A percentile compares a stretch with the other conserved stretches of the same genome.
Evolutionary conservation across 1,140 invertebrate species (phyloP).

Genomic region (Globodera rostochiensis): DNA sequence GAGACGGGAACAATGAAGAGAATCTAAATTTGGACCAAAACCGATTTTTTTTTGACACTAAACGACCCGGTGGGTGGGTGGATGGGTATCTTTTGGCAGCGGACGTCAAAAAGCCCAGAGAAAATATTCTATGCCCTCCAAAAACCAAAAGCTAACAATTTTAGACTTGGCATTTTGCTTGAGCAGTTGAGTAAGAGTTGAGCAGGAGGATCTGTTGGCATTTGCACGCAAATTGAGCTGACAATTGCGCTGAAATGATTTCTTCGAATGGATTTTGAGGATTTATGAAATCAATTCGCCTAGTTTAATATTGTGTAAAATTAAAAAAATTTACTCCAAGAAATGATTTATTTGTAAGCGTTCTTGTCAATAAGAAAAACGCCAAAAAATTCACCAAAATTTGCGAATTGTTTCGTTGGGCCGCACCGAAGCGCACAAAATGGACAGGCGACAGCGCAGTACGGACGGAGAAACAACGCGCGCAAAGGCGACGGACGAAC

Average conservation of each 20-base stretch:
- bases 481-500: constrained; percentile 23
- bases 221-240: constrained; percentile 20
- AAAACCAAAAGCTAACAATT: not conserved
- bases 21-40: not conserved
- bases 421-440: constrained; percentile 26
- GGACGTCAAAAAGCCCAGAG: too few relatives aligned
- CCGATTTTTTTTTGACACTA: not conserved
- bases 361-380: not conserved
- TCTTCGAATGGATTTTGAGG: not conserved
- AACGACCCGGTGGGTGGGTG: too few relatives aligned
- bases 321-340: not conserved
- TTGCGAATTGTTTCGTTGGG: not conserved
- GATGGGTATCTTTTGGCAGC: not conserved
- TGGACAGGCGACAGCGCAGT: constrained; percentile 30
- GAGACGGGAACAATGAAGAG: constrained; percentile 26
- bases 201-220: not conserved
- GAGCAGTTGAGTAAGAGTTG: not conserved
- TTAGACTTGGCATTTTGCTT: constrained; percentile 1
- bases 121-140: not conserved
- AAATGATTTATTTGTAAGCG: not conserved
- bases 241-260: not conserved
- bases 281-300: not conserved
- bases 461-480: constrained; percentile 1
- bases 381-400: not conserved
- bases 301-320: not conserved